Evolutionary conservation across 2,113 vertebrate species (phyloP), one percentile per base, ranked within the genome.

Genomic region (Melanotaenia duboulayi): DNA sequence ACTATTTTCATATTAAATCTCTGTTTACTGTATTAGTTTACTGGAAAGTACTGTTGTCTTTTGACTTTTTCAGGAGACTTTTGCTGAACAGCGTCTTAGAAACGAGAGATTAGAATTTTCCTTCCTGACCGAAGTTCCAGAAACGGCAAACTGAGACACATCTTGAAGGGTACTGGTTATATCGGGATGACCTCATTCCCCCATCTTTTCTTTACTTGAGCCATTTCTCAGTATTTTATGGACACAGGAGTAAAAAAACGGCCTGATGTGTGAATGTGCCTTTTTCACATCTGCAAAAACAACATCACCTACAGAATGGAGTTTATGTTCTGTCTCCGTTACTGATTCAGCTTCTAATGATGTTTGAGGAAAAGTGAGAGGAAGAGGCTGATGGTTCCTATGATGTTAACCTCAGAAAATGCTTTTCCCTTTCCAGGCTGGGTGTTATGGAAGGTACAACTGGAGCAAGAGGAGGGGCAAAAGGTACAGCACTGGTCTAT

Each of bases 1-100:
- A 75, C 32, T 28, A 48, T 69, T 64, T 72, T 74, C 7, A 78
- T 68, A 76, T 71, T 24, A 51, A 74, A 52, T 69, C 35, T 76
- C 22, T 76, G 49, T 86, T 84, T 87, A 52, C 76, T 71, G 83
- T 19, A 75, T 82, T 65, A 68, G n/a, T 79, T 85, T 51, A 56
- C 59, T 39, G 14, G 73, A 35, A 77, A 69, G 64, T 65, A 23
- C 78, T 0, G 78, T 82, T 63, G 68, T 72, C 28, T 57, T 63
- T 71, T 44, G 32, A 28, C 28, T 28, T 6, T 28, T 65, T 57
- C 10, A 10, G 13, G 51, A 61, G 3, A 71, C 22, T 65, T 68
- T 4, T 28, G 46, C 46, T n/a, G 13, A 69, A 61, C 71, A 74
- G 76, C 17, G 69, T 82, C 65, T 76, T 42, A n/a, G 42, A 60